A percentile compares a stretch with the other conserved stretches of the same genome.
phyloP scores from a whole-genome alignment of 2,113 vertebrate species.

The Colinus virginianus region DNA sequence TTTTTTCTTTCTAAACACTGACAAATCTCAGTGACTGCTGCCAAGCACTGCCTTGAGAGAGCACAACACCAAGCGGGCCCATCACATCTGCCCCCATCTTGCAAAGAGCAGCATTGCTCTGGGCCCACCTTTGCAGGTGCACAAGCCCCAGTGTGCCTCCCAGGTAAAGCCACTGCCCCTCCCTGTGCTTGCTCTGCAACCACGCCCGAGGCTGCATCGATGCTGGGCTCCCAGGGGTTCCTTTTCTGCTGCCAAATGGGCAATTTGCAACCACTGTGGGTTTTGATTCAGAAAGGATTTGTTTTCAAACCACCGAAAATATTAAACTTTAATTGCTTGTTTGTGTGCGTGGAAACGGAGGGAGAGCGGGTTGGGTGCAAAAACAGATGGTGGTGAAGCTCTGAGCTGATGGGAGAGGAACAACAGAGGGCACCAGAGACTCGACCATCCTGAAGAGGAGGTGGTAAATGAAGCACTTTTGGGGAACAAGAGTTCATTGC shows the following conservation, averaged over 20 bases:
- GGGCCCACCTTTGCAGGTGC: fast-evolving
- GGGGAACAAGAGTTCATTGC: background rate
- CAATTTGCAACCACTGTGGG: background rate
- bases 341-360: background rate
- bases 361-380: fast-evolving
- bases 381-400: background rate
- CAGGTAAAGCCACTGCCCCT: fast-evolving
- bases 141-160: fast-evolving
- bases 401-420: background rate
- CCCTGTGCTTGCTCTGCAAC: background rate
- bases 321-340: constrained; percentile 7
- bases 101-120: fast-evolving
- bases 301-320: background rate
- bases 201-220: fast-evolving
- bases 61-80: fast-evolving
- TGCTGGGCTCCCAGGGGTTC: background rate
- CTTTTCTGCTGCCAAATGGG: background rate
- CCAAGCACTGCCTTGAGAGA: background rate
- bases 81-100: fast-evolving
- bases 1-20: background rate
- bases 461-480: background rate
- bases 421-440: constrained; percentile 54
- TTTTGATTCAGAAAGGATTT: background rate
- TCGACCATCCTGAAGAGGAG: fast-evolving
- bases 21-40: background rate